Base-by-base conservation (phyloP, 2,113 vertebrate genomes). In the Hyla sarda region DNA sequence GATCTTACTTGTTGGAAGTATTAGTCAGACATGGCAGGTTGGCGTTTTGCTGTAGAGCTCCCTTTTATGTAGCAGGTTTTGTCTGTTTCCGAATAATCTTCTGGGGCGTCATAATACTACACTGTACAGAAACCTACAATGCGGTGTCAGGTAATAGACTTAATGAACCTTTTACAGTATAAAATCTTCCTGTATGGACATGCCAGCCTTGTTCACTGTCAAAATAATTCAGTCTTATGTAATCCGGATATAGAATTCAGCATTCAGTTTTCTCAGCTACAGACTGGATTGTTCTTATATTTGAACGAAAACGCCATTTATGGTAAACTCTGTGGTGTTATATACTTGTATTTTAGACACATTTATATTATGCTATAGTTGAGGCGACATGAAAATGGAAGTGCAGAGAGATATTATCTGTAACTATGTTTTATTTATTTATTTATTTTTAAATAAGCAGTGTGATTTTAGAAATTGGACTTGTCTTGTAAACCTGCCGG, bases 131-230 rank as follows among this genome's bases (percentile, higher is more conserved):
- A 58, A 62, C 7, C 34, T 7, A 65, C 78, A 47, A 12, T 34
- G 37, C n/a, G 17, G 78, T 41, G 60, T 47, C 21, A 17, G 67
- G 21, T 83, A 34, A 37, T 72, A 25, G 65, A 28, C 73, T 73
- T 75, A 84, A 84, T 84, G 47, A 84, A 58, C 50, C 82, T 83
- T n/a, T 58, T 54, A 56, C n/a, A 30, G 21, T 37, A n/a, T 73
- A 54, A 30, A 48, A 41, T 60, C 34, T 54, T 84, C 82, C 69
- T 84, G 82, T 84, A 84, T 30, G 56, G 82, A 60, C 82, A 73
- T 48, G 82, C 37, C 5, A 28, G 21, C 10, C 2, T 8, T 25
- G 30, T 41, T 74, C 13, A 58, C 21, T 41, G 19, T 37, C 67
- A 74, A 56, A 37, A 14, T 73, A 69, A 54, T 41, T 25, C 58